Evolutionary conservation across 2,113 vertebrate species (phyloP), one percentile per base, ranked within the genome.

Genomic region (Puntigrus tetrazona): DNA sequence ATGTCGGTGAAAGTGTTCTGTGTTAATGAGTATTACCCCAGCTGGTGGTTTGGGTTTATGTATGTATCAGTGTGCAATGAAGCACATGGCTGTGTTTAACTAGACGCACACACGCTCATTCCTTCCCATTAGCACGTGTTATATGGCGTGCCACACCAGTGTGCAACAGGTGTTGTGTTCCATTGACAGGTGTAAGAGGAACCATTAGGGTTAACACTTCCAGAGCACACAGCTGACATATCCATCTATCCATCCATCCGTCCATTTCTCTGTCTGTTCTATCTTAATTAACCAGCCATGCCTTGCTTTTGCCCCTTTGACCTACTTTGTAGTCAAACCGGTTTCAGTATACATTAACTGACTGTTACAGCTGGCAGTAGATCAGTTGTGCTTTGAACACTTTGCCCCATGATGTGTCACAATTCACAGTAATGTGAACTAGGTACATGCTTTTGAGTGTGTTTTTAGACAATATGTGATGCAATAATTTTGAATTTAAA

Each of bases 161-260:
- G 75, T 80, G 87, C 45, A 82, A 80, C 87, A 88, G 87, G 84
- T 88, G 87, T 81, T 88, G 80, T 80, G 87, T 59, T 63, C 29
- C 84, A 85, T 88, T 78, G 85, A 65, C 84, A 85, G 84, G 84
- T 79, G 84, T 85, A 75, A 29, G 47, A 85, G 74, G 76, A 61
- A 83, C 84, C 84, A 88, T 88, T 88, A 88, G 84, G 81, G 81
- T 85, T 77, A 83, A 81, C 84, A 85, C 80, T 85, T 85, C 61
- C 61, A 81, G 78, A 8, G 79, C 85, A 88, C 87, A 88, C 75
- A 65, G 83, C 59, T 75, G 45, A 82, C n/a, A 38, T 84, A 27
- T 73, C n/a, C 38, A 25, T 72, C 65, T 16, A 34, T 80, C 83
- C 57, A 5, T 61, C n/a, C 57, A 4, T 41, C 36, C 67, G 7